phyloP scores from a whole-genome alignment of 2,113 vertebrate species.

The Poecilia latipinna region DNA sequence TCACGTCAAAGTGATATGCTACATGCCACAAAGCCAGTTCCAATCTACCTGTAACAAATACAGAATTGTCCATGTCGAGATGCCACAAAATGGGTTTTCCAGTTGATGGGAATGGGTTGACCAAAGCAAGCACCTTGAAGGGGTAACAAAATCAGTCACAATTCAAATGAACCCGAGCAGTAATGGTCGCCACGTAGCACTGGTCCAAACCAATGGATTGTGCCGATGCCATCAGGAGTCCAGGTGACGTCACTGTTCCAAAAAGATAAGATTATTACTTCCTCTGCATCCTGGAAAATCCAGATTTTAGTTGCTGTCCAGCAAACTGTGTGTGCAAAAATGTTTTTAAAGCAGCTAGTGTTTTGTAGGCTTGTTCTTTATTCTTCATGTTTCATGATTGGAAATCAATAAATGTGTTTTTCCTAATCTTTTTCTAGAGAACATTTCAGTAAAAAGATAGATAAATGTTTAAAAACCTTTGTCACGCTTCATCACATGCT shows the following conservation, averaged over 20 bases:
- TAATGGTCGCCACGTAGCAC: conserved; percentile 30
- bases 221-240: conserved; percentile 17
- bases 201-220: conserved; percentile 27
- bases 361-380: too few species aligned
- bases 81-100: conserved; percentile 73
- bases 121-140: conserved; percentile 46
- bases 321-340: too few species aligned
- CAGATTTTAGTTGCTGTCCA: too few species aligned
- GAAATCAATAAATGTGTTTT: too few species aligned
- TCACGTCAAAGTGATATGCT: conserved; percentile 77
- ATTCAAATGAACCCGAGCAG: conserved; percentile 50
- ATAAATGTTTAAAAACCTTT: too few species aligned
- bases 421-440: too few species aligned
- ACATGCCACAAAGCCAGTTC: conserved; percentile 72
- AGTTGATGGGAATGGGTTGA: conserved; percentile 66
- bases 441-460: too few species aligned
- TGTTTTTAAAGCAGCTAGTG: too few species aligned
- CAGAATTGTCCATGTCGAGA: conserved; percentile 68
- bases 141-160: conserved; percentile 46
- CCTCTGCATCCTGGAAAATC: too few species aligned
- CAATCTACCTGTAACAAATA: conserved; percentile 72
- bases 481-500: too few species aligned
- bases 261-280: conserved; percentile 45
- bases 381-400: too few species aligned
- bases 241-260: conserved; percentile 20